Conservation (phyloP, 2,113 vertebrate genomes). For the Chaenocephalus aceratus region DNA sequence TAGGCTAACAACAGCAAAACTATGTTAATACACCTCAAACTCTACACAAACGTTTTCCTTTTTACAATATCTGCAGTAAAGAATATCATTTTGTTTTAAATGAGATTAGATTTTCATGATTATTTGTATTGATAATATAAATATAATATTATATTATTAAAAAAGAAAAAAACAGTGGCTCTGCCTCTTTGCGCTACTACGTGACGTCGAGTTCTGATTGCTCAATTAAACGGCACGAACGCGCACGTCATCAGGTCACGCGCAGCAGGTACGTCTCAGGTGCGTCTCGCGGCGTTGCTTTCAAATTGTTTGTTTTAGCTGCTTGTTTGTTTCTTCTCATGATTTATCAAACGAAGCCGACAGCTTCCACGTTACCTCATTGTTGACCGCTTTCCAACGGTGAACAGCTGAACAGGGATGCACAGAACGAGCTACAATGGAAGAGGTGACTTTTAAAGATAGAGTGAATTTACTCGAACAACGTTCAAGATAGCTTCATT, state of each 20-base stretch:
- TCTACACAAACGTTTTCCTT: background rate
- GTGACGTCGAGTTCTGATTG: background rate
- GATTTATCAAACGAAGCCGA: background rate
- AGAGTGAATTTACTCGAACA: background rate
- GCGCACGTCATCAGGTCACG: constrained; percentile 25
- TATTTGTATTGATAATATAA: background rate
- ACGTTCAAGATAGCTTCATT: background rate
- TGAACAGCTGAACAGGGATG: constrained; percentile 37
- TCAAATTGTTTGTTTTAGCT: constrained; percentile 60
- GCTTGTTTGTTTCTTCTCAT: background rate
- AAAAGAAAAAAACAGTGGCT: no score
- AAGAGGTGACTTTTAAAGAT: constrained; percentile 63
- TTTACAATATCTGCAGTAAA: background rate
- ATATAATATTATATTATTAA: no score
- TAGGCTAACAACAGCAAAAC: background rate
- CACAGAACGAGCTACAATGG: constrained; percentile 56
- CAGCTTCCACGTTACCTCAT: background rate
- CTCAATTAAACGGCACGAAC: background rate
- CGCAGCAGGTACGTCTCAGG: constrained; percentile 27
- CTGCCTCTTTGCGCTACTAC: no score
- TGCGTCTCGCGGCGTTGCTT: constrained; percentile 25
- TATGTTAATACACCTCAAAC: background rate
- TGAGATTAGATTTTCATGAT: background rate
- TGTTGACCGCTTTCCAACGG: background rate
- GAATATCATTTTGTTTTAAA: background rate